Evolutionary conservation across 2,113 vertebrate species (phyloP).

Genomic region (Notarius lentiginosus): DNA sequence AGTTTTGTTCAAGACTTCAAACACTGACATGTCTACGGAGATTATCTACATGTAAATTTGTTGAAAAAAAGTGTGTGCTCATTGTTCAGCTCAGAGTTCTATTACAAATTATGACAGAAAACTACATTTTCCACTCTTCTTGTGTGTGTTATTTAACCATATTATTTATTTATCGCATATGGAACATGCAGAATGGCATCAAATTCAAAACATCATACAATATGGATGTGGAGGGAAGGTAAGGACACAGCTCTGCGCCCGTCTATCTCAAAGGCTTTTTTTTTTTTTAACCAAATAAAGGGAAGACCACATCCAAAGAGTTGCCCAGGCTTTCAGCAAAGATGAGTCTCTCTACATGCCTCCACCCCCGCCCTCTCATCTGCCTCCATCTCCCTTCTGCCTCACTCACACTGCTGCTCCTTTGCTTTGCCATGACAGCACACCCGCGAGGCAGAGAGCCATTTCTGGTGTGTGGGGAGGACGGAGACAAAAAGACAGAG

Average conservation of each 20-base stretch:
- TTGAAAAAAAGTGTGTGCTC: neutral
- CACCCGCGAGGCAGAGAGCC: slow-evolving; percentile 58
- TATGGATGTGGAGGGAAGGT: slow-evolving; percentile 11
- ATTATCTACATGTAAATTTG: no score
- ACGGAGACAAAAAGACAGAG: slow-evolving; percentile 1
- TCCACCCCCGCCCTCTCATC: slow-evolving; percentile 9
- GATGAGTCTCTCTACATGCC: slow-evolving; percentile 40
- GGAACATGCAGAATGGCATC: neutral
- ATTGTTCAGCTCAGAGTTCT: neutral
- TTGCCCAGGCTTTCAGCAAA: slow-evolving; percentile 33
- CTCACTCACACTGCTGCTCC: slow-evolving; percentile 38
- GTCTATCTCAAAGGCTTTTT: slow-evolving; percentile 27
- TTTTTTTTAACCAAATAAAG: slow-evolving; percentile 28
- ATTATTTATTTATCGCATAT: neutral
- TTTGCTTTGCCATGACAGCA: slow-evolving; percentile 56
- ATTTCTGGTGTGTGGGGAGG: slow-evolving; percentile 56
- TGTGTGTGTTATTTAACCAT: neutral
- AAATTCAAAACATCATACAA: slow-evolving; percentile 20
- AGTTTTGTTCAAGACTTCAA: neutral
- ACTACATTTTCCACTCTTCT: neutral
- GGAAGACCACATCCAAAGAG: slow-evolving; percentile 33
- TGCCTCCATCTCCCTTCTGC: slow-evolving; percentile 32
- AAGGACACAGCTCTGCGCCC: neutral
- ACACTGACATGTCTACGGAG: neutral
- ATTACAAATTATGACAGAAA: neutral